Evolutionary conservation across 2,113 vertebrate species (phyloP).

Genomic region (Hippocampus zosterae): DNA sequence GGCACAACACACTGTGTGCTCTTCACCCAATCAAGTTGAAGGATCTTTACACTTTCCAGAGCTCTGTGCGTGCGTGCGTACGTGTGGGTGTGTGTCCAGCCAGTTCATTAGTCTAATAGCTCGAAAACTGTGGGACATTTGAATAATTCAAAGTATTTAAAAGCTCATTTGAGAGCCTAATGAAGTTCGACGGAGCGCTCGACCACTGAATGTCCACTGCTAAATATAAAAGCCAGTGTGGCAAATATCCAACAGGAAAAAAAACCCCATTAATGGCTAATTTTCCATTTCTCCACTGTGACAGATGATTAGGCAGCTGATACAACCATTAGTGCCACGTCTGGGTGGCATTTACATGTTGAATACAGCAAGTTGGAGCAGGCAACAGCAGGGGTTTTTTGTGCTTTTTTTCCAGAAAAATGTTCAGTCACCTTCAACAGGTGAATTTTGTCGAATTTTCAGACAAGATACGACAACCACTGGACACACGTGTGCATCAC

Average conservation of each 20-base stretch:
- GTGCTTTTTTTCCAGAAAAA: background rate
- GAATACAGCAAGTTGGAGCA: slow-evolving; percentile 12
- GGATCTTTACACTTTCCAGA: slow-evolving; percentile 19
- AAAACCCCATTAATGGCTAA: slow-evolving; percentile 26
- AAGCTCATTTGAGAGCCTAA: slow-evolving; percentile 61
- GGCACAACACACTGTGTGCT: slow-evolving; percentile 41
- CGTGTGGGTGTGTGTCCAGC: background rate
- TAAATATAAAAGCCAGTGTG: slow-evolving; percentile 49
- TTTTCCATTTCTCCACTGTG: slow-evolving; percentile 32
- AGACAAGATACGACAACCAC: background rate
- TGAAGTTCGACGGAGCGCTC: slow-evolving; percentile 44
- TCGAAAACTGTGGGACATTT: slow-evolving; percentile 29
- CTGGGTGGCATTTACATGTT: slow-evolving; percentile 14
- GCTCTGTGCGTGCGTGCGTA: background rate
- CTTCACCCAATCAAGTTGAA: slow-evolving; percentile 43
- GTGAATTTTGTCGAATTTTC: background rate
- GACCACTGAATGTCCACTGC: slow-evolving; percentile 26
- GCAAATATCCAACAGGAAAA: slow-evolving; percentile 22
- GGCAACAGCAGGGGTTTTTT: background rate
- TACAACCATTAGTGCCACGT: slow-evolving; percentile 16
- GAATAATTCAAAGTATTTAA: slow-evolving; percentile 58
- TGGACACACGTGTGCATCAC: background rate
- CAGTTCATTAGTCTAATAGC: slow-evolving; percentile 39
- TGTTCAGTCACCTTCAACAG: background rate
- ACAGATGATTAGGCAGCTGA: slow-evolving; percentile 50